A percentile compares a stretch with the other conserved stretches of the same genome.
phyloP scores from a whole-genome alignment of 2,888 invertebrate species.

The Drosophila mercatorum region DNA sequence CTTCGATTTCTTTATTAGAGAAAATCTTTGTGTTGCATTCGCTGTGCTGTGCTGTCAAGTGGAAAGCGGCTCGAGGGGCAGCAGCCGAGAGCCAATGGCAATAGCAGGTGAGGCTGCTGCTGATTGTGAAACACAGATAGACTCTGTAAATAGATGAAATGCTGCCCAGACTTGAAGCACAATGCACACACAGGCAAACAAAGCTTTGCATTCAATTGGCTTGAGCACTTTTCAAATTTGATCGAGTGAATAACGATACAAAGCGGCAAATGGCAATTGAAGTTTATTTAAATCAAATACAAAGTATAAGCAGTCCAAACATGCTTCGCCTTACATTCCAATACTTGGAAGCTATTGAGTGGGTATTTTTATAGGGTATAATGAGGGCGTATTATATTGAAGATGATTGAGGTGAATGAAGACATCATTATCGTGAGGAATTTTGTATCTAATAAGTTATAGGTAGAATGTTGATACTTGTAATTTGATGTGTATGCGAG shows the following conservation, averaged over 20 bases:
- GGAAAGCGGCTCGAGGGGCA: slow-evolving; percentile 28
- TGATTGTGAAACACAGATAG: slow-evolving; percentile 68
- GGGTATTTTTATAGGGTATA: not conserved
- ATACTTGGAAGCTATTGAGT: not conserved
- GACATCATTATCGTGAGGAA: not conserved
- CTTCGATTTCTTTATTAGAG: slow-evolving; percentile 73
- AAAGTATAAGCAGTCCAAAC: slow-evolving; percentile 3
- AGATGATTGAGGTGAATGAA: not conserved
- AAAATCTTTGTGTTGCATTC: slow-evolving; percentile 64
- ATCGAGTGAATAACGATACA: slow-evolving; percentile 69
- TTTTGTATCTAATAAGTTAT: not conserved
- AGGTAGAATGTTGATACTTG: too few species aligned
- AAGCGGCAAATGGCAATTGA: slow-evolving; percentile 61
- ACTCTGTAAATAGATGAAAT: slow-evolving; percentile 74
- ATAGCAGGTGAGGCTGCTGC: slow-evolving; percentile 54
- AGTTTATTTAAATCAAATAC: slow-evolving; percentile 46
- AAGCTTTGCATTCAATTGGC: slow-evolving; percentile 57
- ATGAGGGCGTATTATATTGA: too few species aligned
- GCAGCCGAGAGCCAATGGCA: slow-evolving; percentile 11
- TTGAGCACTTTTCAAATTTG: slow-evolving; percentile 74
- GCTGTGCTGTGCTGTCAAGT: slow-evolving; percentile 50
- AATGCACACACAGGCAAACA: slow-evolving; percentile 32
- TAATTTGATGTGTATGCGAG: too few species aligned
- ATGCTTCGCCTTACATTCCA: not conserved
- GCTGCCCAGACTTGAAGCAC: slow-evolving; percentile 41